Evolutionary conservation across 1,140 invertebrate species (phyloP).

Genomic region (Drosophila pectinifera): DNA sequence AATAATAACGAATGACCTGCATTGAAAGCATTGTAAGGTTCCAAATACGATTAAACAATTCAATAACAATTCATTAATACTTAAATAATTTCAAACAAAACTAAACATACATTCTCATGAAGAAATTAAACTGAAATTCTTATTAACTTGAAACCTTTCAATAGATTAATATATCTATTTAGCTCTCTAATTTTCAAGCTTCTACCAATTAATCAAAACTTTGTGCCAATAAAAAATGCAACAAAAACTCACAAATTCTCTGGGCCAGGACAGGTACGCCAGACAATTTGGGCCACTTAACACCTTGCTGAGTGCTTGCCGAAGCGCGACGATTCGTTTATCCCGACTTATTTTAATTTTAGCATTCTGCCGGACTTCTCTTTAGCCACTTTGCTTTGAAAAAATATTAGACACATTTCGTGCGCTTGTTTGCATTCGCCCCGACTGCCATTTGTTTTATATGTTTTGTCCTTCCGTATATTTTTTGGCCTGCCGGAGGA

Average conservation of each 20-base stretch:
- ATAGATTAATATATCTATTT: not conserved
- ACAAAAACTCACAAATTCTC: not conserved
- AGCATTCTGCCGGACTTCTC: conserved; percentile 17
- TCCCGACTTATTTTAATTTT: conserved; percentile 74
- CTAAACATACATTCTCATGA: no score
- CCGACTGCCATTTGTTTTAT: conserved; percentile 46
- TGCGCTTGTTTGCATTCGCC: conserved; percentile 63
- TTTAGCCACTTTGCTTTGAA: conserved; percentile 13
- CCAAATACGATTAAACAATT: no score
- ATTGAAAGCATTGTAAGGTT: no score
- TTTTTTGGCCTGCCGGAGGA: conserved; percentile 12
- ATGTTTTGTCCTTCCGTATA: conserved; percentile 18
- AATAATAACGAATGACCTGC: no score
- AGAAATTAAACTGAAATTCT: no score
- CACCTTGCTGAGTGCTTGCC: conserved; percentile 68
- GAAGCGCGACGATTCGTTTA: conserved; percentile 75
- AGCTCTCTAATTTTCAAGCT: not conserved
- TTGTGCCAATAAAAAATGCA: not conserved
- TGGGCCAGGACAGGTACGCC: not conserved
- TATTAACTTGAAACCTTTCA: no score
- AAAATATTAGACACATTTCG: conserved; percentile 55
- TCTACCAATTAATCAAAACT: conserved; percentile 20
- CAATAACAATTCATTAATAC: no score
- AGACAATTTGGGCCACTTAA: conserved; percentile 76
- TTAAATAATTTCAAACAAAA: no score